These are phyloP conservation scores for Stratiomys singularior DNA, from an alignment of 2,888 invertebrate species.

Conservation along the genomic window DNA sequence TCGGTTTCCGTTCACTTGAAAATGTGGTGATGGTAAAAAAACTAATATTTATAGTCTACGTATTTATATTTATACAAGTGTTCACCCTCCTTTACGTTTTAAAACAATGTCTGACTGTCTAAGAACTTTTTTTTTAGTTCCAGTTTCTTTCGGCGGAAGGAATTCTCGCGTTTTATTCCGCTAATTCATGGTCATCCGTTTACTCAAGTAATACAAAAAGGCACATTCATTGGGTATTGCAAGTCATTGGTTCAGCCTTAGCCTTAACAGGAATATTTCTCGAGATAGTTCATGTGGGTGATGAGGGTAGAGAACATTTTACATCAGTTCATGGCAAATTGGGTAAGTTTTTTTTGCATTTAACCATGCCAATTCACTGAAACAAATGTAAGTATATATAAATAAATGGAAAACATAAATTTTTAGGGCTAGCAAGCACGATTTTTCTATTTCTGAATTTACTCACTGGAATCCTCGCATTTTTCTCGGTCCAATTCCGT, in stretches of 20 bases:
- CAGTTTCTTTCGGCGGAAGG: not conserved
- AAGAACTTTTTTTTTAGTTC: not conserved
- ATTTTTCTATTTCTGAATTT: not conserved
- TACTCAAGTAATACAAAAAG: conserved; percentile 62
- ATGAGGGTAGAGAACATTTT: not conserved
- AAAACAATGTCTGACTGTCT: no score
- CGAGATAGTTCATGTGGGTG: not conserved
- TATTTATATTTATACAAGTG: not conserved
- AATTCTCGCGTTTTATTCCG: not conserved
- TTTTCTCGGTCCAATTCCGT: conserved; percentile 68
- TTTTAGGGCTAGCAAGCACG: not conserved
- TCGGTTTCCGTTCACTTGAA: no score
- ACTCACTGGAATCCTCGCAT: conserved; percentile 66
- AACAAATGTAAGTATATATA: no score
- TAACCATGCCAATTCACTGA: no score
- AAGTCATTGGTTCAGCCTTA: conserved; percentile 67
- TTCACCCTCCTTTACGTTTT: not conserved
- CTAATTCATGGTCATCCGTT: conserved; percentile 19
- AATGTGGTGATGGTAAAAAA: no score
- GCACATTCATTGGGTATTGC: conserved; percentile 69
- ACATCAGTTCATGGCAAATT: not conserved
- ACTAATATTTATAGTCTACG: not conserved
- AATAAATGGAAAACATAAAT: not conserved
- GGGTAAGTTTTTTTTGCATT: not conserved
- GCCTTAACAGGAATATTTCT: conserved; percentile 65